Conservation (phyloP, 2,888 invertebrate species). For the Leptinotarsa juncta region DNA sequence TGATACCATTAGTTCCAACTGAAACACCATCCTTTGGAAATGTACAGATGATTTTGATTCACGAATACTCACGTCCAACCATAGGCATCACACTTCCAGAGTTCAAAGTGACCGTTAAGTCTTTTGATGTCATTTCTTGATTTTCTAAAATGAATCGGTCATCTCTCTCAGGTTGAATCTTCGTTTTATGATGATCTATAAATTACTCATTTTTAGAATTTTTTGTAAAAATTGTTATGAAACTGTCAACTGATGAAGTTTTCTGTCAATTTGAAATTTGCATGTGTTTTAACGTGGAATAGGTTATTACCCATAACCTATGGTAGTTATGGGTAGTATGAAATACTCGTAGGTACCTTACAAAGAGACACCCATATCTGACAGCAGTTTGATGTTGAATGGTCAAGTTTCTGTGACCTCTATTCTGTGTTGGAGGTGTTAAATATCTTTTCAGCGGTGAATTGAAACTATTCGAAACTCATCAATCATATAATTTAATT, state of each 20-base stretch:
- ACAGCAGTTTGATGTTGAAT: no score
- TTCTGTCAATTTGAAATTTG: background rate
- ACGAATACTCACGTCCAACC: constrained; percentile 67
- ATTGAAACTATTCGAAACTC: no score
- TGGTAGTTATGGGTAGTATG: no score
- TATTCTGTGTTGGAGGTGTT: no score
- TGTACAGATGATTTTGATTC: background rate
- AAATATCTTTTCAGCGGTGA: no score
- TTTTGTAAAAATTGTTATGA: background rate
- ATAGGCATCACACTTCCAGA: constrained; percentile 68
- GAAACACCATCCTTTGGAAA: constrained; percentile 40
- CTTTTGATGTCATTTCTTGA: constrained; percentile 34
- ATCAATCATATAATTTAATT: no score
- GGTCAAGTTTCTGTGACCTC: no score
- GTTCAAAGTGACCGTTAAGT: constrained; percentile 56
- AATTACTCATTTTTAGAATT: background rate
- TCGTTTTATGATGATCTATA: background rate
- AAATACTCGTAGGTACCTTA: no score
- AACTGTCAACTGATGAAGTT: background rate
- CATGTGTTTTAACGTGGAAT: background rate
- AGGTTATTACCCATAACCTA: no score
- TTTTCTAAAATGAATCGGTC: background rate
- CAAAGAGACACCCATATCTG: no score
- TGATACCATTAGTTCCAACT: constrained; percentile 77
- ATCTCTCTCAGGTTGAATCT: background rate